Conservation (phyloP, 2,888 invertebrate species). For the Erebia aethiops region DNA sequence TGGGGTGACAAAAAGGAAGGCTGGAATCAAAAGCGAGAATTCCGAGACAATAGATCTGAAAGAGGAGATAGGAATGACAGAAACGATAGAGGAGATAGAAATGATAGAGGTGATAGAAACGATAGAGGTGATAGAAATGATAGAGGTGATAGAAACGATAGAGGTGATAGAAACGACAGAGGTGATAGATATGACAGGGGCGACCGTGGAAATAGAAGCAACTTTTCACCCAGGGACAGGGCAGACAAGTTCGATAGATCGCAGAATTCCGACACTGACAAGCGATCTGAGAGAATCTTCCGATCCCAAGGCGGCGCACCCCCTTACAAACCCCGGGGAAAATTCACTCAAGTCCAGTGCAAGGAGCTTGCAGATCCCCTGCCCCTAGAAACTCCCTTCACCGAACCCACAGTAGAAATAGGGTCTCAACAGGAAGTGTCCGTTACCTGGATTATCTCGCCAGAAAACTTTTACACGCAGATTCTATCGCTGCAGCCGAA, state of each 20-base stretch:
- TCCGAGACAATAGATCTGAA: slow-evolving; percentile 48
- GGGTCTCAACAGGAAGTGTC: slow-evolving; percentile 83
- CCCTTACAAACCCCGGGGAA: slow-evolving; percentile 60
- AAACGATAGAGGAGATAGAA: slow-evolving; percentile 48
- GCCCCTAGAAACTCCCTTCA: slow-evolving; percentile 74
- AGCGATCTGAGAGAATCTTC: slow-evolving; percentile 60
- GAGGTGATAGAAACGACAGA: slow-evolving; percentile 52
- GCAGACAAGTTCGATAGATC: slow-evolving; percentile 60
- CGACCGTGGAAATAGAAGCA: slow-evolving; percentile 50
- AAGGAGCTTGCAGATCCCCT: slow-evolving; percentile 74
- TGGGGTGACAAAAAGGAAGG: slow-evolving; percentile 51
- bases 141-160: slow-evolving; percentile 48
- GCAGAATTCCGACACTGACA: slow-evolving; percentile 59
- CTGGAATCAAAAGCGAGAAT: slow-evolving; percentile 54
- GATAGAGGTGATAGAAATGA: slow-evolving; percentile 50
- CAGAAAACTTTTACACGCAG: slow-evolving; percentile 87
- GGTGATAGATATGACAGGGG: slow-evolving; percentile 51
- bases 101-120: slow-evolving; percentile 48
- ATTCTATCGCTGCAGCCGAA: slow-evolving; percentile 75
- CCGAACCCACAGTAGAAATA: slow-evolving; percentile 69
- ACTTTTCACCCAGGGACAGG: slow-evolving; percentile 68
- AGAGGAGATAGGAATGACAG: slow-evolving; percentile 43
- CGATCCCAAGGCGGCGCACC: slow-evolving; percentile 61
- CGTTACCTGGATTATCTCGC: slow-evolving; percentile 90
- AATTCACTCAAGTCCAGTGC: slow-evolving; percentile 64